phyloP scores from a whole-genome alignment of 2,797 vertebrate genomes.

The Eremophila alpestris region DNA sequence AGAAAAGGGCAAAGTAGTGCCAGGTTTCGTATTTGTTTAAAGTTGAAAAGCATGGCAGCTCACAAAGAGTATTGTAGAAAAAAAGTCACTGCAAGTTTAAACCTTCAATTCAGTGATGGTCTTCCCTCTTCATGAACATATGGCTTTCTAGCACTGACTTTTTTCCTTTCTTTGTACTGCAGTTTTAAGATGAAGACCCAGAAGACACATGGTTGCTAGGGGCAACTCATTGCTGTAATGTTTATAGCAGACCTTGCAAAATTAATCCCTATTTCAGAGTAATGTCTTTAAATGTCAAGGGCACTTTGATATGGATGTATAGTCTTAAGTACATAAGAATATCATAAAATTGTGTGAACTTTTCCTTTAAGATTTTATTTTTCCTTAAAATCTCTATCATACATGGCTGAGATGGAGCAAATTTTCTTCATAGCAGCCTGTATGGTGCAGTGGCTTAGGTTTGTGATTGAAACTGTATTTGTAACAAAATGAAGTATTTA shows the following conservation, averaged over 20 bases:
- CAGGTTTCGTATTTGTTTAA: background rate
- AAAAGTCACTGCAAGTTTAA: background rate
- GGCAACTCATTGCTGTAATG: background rate
- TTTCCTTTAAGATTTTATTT: background rate
- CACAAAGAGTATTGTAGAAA: background rate
- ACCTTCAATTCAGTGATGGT: background rate
- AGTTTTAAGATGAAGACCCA: background rate
- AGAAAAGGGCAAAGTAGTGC: background rate
- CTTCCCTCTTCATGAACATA: rapidly evolving
- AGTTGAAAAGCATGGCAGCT: background rate
- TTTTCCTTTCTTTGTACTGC: background rate
- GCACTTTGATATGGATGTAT: background rate
- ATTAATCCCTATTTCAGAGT: background rate
- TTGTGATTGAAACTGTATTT: background rate
- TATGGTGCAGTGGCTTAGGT: background rate
- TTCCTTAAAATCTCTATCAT: background rate
- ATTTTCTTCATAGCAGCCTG: background rate
- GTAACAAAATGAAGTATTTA: background rate
- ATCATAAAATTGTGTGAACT: background rate
- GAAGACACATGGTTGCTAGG: background rate
- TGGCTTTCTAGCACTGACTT: background rate
- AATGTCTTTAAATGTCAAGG: background rate
- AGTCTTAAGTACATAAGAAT: background rate
- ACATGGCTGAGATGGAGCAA: background rate
- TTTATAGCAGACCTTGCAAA: background rate